A percentile compares a stretch with the other conserved stretches of the same genome.
Conservation (phyloP, 1,140 invertebrate species). For the Caenorhabditis inopinata region DNA sequence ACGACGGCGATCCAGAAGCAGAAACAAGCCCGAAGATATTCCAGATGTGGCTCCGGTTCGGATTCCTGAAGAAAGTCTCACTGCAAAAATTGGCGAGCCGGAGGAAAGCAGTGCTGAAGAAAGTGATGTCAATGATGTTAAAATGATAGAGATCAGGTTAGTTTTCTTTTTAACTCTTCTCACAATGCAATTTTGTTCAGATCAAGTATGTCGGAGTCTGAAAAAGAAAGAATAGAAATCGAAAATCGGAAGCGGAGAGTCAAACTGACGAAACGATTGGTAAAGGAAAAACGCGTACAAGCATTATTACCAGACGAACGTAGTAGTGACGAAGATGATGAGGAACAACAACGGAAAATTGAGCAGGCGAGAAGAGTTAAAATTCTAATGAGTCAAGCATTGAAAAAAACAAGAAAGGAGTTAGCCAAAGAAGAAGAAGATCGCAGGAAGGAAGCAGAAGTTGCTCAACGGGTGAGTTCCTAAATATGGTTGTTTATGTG, state of each 20-base stretch:
- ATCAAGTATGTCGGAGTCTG: constrained; percentile 62
- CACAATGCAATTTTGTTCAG: constrained; percentile 11
- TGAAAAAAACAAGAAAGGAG: constrained; percentile 59
- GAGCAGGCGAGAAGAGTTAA: background rate
- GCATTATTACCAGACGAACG: background rate
- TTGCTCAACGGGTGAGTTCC: constrained; percentile 5
- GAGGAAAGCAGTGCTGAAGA: constrained; percentile 16
- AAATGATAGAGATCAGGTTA: constrained; percentile 24
- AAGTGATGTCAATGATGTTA: background rate
- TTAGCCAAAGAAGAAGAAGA: constrained; percentile 60
- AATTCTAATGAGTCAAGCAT: constrained; percentile 53
- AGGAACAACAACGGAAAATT: constrained; percentile 18
- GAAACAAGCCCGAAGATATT: background rate
- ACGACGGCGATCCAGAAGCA: background rate
- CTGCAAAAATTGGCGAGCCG: background rate
- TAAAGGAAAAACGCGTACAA: constrained; percentile 40
- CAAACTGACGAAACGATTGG: constrained; percentile 52
- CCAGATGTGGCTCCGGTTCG: background rate
- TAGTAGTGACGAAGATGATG: constrained; percentile 36
- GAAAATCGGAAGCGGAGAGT: constrained; percentile 63
- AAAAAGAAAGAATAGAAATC: constrained; percentile 61
- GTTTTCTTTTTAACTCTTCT: background rate
- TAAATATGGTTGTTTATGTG: too few species aligned
- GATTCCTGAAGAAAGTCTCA: background rate
- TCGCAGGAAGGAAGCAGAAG: constrained; percentile 45